These are phyloP conservation scores for Heterocephalus glaber DNA, from an alignment of 2,113 vertebrate genomes.

Conservation along the genomic window DNA sequence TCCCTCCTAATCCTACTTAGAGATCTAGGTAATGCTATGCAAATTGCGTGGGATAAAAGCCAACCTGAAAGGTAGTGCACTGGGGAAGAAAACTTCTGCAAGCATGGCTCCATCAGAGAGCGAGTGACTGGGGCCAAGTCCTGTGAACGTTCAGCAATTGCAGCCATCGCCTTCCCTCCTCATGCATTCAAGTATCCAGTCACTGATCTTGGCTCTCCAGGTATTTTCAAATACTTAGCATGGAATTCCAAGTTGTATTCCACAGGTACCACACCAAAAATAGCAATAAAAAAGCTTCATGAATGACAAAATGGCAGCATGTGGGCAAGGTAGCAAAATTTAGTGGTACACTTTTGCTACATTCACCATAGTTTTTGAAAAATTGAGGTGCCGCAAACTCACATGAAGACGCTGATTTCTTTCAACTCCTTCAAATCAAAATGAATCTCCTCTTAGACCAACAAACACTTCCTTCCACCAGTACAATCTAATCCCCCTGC, in stretches of 20 bases:
- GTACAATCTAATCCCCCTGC: background rate
- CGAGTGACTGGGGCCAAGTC: background rate
- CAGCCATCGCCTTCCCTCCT: background rate
- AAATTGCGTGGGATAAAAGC: constrained; percentile 8
- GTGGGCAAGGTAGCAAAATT: fast-evolving
- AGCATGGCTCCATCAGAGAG: background rate
- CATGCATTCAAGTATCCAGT: background rate
- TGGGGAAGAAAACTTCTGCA: background rate
- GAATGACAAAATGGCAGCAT: background rate
- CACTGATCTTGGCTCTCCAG: background rate
- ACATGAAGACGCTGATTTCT: background rate
- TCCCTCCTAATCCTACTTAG: background rate
- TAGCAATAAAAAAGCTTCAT: background rate
- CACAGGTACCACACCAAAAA: background rate
- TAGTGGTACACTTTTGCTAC: background rate
- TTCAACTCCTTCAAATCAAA: background rate
- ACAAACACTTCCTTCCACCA: fast-evolving
- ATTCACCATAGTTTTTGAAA: background rate
- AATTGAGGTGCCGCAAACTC: background rate
- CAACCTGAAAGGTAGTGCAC: background rate
- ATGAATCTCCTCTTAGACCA: too few relatives aligned
- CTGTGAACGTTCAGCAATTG: background rate
- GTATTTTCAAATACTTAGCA: background rate
- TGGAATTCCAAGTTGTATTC: background rate
- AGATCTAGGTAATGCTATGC: background rate